A percentile compares a stretch with the other conserved stretches of the same genome.
phyloP scores from a whole-genome alignment of 2,113 vertebrate genomes.

The Dipodomys ordii region DNA sequence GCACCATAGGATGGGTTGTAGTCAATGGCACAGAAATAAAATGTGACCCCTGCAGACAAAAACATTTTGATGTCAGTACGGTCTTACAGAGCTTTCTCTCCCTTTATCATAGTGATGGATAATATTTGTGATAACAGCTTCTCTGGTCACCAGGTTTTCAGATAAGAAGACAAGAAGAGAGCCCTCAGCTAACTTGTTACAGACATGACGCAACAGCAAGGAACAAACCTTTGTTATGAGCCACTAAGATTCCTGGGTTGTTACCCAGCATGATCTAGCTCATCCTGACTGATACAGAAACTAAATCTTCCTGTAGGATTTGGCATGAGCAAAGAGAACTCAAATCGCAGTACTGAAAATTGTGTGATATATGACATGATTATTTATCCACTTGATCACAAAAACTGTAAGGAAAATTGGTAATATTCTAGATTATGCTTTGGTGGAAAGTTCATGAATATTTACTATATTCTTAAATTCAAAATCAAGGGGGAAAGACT shows the following conservation, averaged over 20 bases:
- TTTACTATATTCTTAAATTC: slow-evolving; percentile 25
- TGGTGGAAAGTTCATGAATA: background rate
- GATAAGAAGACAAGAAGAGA: background rate
- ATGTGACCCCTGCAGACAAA: background rate
- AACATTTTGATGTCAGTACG: background rate
- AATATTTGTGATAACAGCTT: background rate
- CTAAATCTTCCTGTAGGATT: slow-evolving; percentile 42
- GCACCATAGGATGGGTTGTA: background rate
- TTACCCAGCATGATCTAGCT: slow-evolving; percentile 12
- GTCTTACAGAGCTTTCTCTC: background rate
- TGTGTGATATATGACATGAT: background rate
- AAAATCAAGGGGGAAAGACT: background rate
- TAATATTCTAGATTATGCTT: slow-evolving; percentile 39
- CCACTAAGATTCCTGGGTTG: background rate
- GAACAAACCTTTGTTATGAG: slow-evolving; percentile 1
- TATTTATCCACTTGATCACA: slow-evolving; percentile 9
- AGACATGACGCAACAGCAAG: slow-evolving; percentile 18
- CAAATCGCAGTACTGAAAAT: too few species aligned
- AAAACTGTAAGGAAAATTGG: slow-evolving; percentile 29
- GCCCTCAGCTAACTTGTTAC: background rate
- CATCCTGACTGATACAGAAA: background rate
- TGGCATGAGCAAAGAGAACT: slow-evolving; percentile 31
- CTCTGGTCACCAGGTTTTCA: slow-evolving; percentile 21
- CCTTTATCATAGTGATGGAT: background rate
- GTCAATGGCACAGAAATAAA: background rate